Percentiles rank a stretch among this genome's conserved stretches.
Evolutionary conservation across 2,888 invertebrate species (phyloP).

Genomic region (Epinotia demarniana): DNA sequence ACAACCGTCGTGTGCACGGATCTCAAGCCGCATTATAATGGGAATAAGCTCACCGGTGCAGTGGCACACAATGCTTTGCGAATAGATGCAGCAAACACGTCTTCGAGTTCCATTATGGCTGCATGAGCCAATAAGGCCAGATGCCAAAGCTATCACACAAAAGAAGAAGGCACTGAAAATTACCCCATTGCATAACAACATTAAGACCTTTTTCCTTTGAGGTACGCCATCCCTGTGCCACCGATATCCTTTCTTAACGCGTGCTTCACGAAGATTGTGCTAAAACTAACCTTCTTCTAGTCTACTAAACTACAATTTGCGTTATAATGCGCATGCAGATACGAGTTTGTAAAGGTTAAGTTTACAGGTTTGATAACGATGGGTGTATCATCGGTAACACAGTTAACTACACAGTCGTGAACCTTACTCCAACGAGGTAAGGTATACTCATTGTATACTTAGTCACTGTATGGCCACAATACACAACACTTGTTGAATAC

Average conservation of each 20-base stretch:
- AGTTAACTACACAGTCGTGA: too few relatives aligned
- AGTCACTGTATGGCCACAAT: too few relatives aligned
- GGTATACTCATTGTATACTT: too few relatives aligned
- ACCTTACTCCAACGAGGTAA: too few relatives aligned
- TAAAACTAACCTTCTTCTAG: not conserved
- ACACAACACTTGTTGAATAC: too few relatives aligned
- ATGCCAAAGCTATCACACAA: not conserved
- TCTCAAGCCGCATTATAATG: too few relatives aligned
- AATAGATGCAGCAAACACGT: slow-evolving; percentile 27
- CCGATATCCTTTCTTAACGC: not conserved
- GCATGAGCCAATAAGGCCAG: slow-evolving; percentile 22
- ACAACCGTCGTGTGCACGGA: too few relatives aligned
- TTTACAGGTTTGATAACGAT: not conserved
- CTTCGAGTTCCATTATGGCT: slow-evolving; percentile 23
- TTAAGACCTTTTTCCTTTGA: slow-evolving; percentile 3
- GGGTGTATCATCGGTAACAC: not conserved
- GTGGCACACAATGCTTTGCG: too few relatives aligned
- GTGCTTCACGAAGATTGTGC: not conserved
- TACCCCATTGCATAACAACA: not conserved
- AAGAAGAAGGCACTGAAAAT: not conserved
- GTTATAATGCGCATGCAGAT: not conserved
- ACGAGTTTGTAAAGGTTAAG: not conserved
- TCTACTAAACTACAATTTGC: not conserved
- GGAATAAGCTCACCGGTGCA: too few relatives aligned
- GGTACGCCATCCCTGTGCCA: not conserved